phyloP scores from a whole-genome alignment of 35 echinoderm and acorn worm species.

The Antedon bifida region DNA sequence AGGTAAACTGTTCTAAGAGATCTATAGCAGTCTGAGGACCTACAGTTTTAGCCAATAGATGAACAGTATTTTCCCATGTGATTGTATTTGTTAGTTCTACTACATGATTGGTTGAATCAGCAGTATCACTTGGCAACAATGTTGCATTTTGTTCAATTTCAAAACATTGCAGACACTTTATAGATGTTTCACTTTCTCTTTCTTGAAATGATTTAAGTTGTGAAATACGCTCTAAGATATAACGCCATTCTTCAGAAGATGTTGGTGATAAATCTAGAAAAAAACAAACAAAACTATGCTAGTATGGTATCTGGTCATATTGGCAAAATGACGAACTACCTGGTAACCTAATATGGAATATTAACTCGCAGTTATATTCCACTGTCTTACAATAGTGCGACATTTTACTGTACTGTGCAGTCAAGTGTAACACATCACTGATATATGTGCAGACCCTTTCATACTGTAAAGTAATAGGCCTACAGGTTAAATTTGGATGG shows the following conservation, averaged over 20 bases:
- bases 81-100: slow-evolving; percentile 13
- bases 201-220: background rate
- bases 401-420: too few relatives aligned
- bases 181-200: background rate
- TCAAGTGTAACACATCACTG: too few relatives aligned
- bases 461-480: too few relatives aligned
- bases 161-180: background rate
- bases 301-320: too few relatives aligned
- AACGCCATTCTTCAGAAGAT: background rate
- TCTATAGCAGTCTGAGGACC: slow-evolving; percentile 20
- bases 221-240: background rate
- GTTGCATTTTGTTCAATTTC: background rate
- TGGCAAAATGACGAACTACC: too few relatives aligned
- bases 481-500: too few relatives aligned
- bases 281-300: background rate
- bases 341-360: too few relatives aligned
- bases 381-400: too few relatives aligned
- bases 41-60: slow-evolving; percentile 33
- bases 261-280: background rate
- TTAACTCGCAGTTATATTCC: too few relatives aligned
- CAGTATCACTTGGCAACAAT: background rate
- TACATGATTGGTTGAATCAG: background rate
- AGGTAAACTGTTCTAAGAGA: slow-evolving; percentile 8
- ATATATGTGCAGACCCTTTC: too few relatives aligned
- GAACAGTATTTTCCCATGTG: slow-evolving; percentile 46